Percentiles rank a stretch among this genome's conserved stretches.
These are phyloP conservation scores for Hyperoodon ampullatus DNA, from an alignment of 2,113 vertebrate species.

Conservation along the genomic window DNA sequence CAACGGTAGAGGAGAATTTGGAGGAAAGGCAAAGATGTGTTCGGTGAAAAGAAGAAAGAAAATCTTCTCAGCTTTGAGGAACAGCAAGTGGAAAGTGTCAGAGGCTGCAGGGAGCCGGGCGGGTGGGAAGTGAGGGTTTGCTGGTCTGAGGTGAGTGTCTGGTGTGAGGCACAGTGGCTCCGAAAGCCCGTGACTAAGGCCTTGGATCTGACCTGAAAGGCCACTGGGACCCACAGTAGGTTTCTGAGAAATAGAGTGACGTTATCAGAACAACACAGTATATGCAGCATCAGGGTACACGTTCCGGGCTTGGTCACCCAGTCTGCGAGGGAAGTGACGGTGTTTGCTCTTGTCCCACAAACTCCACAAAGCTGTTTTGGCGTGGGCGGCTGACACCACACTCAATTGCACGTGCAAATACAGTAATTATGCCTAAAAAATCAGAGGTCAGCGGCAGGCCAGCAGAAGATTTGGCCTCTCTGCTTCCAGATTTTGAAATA, in stretches of 20 bases:
- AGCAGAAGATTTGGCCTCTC: conserved; percentile 52
- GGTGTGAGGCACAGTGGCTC: rapidly evolving
- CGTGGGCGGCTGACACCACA: conserved; percentile 26
- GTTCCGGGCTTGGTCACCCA: neutral
- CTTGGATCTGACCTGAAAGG: neutral
- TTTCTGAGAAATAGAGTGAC: conserved; percentile 10
- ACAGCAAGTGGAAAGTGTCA: neutral
- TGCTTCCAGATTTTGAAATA: conserved; percentile 77
- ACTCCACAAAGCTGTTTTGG: neutral
- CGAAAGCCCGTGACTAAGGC: neutral
- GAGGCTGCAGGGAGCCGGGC: neutral
- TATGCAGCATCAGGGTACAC: neutral
- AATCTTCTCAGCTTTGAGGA: too few species aligned
- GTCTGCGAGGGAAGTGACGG: neutral
- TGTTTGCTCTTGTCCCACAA: neutral
- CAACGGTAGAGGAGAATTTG: neutral
- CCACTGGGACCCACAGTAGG: neutral
- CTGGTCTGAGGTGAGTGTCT: neutral
- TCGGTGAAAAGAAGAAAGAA: neutral
- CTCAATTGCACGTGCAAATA: conserved; percentile 51
- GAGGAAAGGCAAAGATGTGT: neutral
- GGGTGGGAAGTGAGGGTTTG: neutral
- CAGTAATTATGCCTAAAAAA: conserved; percentile 50
- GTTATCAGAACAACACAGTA: neutral
- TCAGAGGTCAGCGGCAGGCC: conserved; percentile 65